Evolutionary conservation across 2,797 vertebrate genomes (phyloP).

Genomic region (Triplophysa yarkandensis): DNA sequence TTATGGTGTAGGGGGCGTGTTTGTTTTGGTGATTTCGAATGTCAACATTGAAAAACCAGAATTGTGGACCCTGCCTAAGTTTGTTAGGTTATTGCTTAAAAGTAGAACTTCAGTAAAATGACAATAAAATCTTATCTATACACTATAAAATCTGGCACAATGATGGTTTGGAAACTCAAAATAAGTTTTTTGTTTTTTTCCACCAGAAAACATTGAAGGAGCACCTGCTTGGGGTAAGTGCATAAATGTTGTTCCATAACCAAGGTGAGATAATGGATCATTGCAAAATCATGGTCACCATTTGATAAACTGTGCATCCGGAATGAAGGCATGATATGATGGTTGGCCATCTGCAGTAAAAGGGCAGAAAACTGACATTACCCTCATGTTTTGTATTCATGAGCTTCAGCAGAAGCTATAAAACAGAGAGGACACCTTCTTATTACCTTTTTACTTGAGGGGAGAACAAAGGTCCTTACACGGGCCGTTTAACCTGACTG

Average conservation of each 20-base stretch:
- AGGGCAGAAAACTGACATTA: conserved; percentile 29
- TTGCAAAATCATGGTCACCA: conserved; percentile 9
- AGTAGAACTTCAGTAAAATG: too few relatives aligned
- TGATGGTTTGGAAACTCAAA: too few relatives aligned
- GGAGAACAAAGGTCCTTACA: conserved; percentile 46
- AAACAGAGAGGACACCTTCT: conserved; percentile 47
- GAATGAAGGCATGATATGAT: conserved; percentile 20
- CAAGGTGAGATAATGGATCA: conserved; percentile 3
- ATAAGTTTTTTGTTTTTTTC: too few relatives aligned
- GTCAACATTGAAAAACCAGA: too few relatives aligned
- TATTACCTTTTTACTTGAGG: conserved; percentile 34
- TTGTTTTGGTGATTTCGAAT: too few relatives aligned
- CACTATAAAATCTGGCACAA: too few relatives aligned
- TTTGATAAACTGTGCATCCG: conserved; percentile 7
- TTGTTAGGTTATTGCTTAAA: too few relatives aligned
- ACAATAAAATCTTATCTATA: too few relatives aligned
- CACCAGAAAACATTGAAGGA: too few relatives aligned
- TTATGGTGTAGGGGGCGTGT: too few relatives aligned
- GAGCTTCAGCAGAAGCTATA: conserved; percentile 60
- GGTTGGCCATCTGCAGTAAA: conserved; percentile 5
- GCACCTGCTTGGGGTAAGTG: background rate
- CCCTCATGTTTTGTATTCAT: conserved; percentile 29
- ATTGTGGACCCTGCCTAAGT: too few relatives aligned
- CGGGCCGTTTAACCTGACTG: conserved; percentile 41
- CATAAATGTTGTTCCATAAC: background rate